phyloP scores from a whole-genome alignment of 2,113 vertebrate species.

The Phalacrocorax pelagicus region DNA sequence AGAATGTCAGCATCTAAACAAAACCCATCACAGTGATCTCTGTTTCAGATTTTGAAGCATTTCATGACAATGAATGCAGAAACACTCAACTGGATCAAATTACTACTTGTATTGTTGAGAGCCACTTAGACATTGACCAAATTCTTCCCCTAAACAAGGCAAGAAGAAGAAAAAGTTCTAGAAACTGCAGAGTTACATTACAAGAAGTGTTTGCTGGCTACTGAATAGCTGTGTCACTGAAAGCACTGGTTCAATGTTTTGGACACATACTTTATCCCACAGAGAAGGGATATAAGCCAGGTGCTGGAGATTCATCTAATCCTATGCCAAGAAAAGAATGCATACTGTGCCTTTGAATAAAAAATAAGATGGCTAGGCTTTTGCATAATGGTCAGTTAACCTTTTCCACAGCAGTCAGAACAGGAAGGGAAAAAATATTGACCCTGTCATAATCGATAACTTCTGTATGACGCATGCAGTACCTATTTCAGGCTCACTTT shows the following conservation, averaged over 20 bases:
- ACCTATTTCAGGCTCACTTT: not conserved
- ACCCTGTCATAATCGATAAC: not conserved
- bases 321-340: not conserved
- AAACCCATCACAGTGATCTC: not conserved
- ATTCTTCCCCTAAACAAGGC: not conserved
- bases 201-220: not conserved
- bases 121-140: not conserved
- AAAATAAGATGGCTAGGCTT: not conserved
- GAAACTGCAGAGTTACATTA: not conserved
- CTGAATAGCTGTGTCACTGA: not conserved
- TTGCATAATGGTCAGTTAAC: not conserved
- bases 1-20: slow-evolving; percentile 20
- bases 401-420: not conserved
- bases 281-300: not conserved
- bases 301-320: not conserved
- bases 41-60: slow-evolving; percentile 5
- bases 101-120: not conserved
- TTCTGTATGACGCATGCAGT: not conserved
- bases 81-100: slow-evolving; percentile 16
- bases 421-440: not conserved
- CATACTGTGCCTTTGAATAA: not conserved
- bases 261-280: not conserved
- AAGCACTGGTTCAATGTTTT: not conserved
- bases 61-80: not conserved
- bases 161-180: not conserved